Percentiles rank a stretch among this genome's conserved stretches.
Evolutionary conservation across 2,888 invertebrate species (phyloP).

Genomic region (Apoda limacodes): DNA sequence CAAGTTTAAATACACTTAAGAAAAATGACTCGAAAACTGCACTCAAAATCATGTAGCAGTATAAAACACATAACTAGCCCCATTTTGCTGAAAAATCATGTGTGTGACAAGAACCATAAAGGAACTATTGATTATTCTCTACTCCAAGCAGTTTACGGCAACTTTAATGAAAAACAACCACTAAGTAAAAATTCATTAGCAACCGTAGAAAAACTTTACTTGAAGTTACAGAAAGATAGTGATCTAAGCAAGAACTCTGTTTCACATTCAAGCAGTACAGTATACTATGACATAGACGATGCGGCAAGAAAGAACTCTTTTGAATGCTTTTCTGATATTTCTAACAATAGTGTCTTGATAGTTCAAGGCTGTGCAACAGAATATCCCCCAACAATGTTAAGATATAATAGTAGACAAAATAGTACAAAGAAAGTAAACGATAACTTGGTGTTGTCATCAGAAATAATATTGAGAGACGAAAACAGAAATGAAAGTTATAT

Average conservation of each 20-base stretch:
- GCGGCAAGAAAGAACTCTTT: conserved; percentile 46
- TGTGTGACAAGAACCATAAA: no score
- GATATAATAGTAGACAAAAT: conserved; percentile 27
- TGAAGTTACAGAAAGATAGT: no score
- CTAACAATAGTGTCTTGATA: conserved; percentile 30
- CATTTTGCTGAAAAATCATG: no score
- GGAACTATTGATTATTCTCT: no score
- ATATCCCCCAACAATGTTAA: conserved; percentile 33
- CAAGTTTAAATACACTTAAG: no score
- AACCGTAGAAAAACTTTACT: no score
- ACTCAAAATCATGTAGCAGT: no score
- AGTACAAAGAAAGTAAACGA: conserved; percentile 29
- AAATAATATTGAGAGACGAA: conserved; percentile 38
- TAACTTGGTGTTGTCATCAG: conserved; percentile 32
- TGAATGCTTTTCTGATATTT: conserved; percentile 31
- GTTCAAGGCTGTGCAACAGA: conserved; percentile 45
- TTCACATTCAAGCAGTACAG: conserved; percentile 40
- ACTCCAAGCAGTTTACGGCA: no score
- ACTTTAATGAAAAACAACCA: no score
- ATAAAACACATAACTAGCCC: no score
- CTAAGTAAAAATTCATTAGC: no score
- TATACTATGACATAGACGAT: conserved; percentile 52
- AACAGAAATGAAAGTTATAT: conserved; percentile 19
- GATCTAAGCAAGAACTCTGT: conserved; percentile 31
- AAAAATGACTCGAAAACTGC: no score